Evolutionary conservation across 2,888 invertebrate species (phyloP), one percentile per base, ranked within the genome.

Genomic region (Dioctria rufipes): DNA sequence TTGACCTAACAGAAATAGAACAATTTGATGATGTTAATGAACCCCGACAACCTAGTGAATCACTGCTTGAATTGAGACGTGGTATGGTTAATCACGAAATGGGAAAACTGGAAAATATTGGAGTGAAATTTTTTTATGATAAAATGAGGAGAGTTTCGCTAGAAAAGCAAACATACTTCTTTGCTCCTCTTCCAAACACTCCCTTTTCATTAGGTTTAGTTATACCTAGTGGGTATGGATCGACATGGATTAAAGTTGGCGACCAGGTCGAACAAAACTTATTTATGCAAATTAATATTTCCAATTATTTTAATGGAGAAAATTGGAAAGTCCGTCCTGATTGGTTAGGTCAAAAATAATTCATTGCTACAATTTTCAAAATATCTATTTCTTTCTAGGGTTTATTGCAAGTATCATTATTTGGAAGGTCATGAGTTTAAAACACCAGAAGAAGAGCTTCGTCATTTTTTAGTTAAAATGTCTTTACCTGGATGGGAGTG

Each of bases 1-100:
- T 99, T 51, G 99, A 99, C 89, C 92, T 99, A 81, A 94, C 95
- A 2, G 98, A 99, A 90, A 95, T 99, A 5, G 98, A 99, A 88
- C 94, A 98, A 83, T 92, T 95, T 40, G 94, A 95, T 85, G 91
- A 91, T 83, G 92, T 92, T 3, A 90, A 91, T 75, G 91, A 90
- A 0, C 92, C 94, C 0, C 91, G 96, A 80, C 92, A 92, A 83
- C 91, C 93, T 0, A 92, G 92, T 3, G 90, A 91, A 0, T 88
- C 91, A 81, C 91, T 94, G 80, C 87, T 88, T 0, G 83, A 86
- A n/a, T 84, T 89, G 40, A 91, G 97, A n/a, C 88, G 91, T 82
- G 91, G 92, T 67, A 91, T 97, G 88, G 95, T 96, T 3, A 91
- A 93, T 73, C 93, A 94, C 58, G 88, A 90, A n/a, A 90, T 91